Conservation (phyloP, 2,113 vertebrate species). For the Zosterops pallidus region DNA sequence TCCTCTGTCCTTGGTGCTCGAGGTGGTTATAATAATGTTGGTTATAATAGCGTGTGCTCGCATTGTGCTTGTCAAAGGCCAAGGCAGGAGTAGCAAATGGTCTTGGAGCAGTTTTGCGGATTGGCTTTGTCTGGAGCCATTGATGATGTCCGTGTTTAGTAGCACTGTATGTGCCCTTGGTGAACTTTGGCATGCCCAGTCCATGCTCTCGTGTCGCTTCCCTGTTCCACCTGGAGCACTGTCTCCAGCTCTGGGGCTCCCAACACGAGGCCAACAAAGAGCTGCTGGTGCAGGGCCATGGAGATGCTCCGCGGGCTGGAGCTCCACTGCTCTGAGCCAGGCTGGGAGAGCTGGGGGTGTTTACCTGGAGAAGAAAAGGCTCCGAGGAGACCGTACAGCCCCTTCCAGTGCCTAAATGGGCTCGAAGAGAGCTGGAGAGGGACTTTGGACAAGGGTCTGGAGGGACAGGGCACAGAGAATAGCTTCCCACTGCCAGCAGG, state of each 20-base stretch:
- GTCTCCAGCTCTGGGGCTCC: background rate
- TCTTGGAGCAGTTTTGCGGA: background rate
- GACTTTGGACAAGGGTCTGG: background rate
- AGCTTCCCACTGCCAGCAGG: background rate
- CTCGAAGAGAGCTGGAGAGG: background rate
- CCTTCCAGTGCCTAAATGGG: background rate
- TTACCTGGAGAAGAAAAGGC: background rate
- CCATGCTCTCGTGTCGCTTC: background rate
- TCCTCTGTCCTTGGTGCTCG: background rate
- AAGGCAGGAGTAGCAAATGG: background rate
- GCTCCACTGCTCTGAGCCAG: background rate
- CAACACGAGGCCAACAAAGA: background rate
- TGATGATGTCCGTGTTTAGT: background rate
- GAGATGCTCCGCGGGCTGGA: background rate
- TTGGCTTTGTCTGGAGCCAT: background rate
- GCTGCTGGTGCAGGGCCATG: background rate
- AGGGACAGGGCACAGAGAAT: background rate
- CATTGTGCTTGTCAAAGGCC: background rate
- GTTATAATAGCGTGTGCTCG: background rate
- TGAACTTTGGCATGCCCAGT: background rate
- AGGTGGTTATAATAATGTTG: background rate
- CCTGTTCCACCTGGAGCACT: rapidly evolving
- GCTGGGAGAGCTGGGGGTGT: background rate
- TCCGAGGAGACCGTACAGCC: rapidly evolving
- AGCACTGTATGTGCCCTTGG: rapidly evolving